Evolutionary conservation across 92 coral and sea anemone species (phyloP).

Genomic region (Micromussa lordhowensis): DNA sequence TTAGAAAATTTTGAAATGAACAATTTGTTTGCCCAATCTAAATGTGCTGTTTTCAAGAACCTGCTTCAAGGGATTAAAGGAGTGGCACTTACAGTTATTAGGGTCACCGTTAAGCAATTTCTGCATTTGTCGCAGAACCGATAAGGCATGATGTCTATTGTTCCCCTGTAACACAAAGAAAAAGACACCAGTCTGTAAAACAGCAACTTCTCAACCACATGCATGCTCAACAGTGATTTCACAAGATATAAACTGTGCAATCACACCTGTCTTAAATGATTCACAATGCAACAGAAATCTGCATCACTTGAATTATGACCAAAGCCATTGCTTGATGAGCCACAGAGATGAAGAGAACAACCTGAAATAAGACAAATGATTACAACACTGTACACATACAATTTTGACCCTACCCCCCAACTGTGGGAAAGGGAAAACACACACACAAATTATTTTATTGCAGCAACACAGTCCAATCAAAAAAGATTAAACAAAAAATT

Average conservation of each 20-base stretch:
- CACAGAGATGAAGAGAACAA: conserved; percentile 85
- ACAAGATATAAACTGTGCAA: neutral
- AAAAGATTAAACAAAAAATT: too few species aligned
- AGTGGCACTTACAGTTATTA: conserved; percentile 23
- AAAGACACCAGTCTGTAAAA: neutral
- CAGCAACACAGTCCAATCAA: too few species aligned
- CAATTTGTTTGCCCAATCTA: neutral
- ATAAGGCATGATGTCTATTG: conserved; percentile 20
- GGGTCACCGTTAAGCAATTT: conserved; percentile 5
- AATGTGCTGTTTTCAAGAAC: neutral
- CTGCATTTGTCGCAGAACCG: conserved; percentile 15
- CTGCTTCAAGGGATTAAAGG: neutral
- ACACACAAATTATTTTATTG: too few species aligned
- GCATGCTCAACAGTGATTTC: neutral
- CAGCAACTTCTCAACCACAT: neutral
- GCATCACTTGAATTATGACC: conserved; percentile 89
- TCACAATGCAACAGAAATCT: conserved; percentile 79
- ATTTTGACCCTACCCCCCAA: too few species aligned
- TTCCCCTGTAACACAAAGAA: neutral
- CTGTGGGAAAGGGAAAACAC: too few species aligned
- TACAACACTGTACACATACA: neutral
- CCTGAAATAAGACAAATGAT: conserved; percentile 46
- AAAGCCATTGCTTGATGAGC: conserved; percentile 93
- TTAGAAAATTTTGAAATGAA: too few species aligned
- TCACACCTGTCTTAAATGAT: conserved; percentile 22